Base-by-base conservation (phyloP, 2,888 invertebrate genomes). In the Caenorhabditis sp. region DNA sequence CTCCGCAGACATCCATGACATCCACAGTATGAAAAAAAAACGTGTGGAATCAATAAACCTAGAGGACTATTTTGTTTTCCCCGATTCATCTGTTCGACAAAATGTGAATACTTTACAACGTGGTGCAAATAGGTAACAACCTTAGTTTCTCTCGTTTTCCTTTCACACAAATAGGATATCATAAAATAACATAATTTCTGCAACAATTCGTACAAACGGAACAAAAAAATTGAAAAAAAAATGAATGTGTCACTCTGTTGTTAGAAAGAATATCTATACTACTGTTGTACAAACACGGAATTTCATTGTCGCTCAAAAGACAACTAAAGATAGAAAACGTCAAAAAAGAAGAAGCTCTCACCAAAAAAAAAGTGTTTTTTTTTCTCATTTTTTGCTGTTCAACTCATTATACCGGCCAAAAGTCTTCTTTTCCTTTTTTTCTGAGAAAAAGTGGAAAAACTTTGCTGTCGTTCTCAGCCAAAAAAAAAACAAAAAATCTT, bases 331-430 rank as follows among this genome's bases (percentile, higher is more conserved):
- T 17, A 43, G 43, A 43, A n/a, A n/a, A n/a, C n/a, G n/a, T n/a
- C n/a, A n/a, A n/a, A n/a, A n/a, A 43, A 10, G 17, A 43, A 10
- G 14, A 10, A 43, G 43, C 31, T 31, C 31, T 69, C 69, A 53
- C 51, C 64, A 61, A 66, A 65, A 69, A 69, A 70, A 70, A 65
- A 62, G 62, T 62, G 65, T 65, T 70, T 70, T 62, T 70, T 65
- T 69, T 64, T 64, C 64, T 64, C 50, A 61, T 69, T 64, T 31
- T 64, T 58, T 62, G 69, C 61, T 65, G 62, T 53, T 70, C 65
- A 65, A 54, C 63, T 69, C 60, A 57, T 64, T 61, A 61, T 51
- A 54, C 43, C 54, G 59, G 60, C 61, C 58, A 43, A 51, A 27
- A 57, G 65, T 65, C 64, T 43, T 61, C 53, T 27, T 58, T 62